Percentiles rank a stretch among this genome's conserved stretches.
Conservation (phyloP, 2,113 vertebrate species). For the Paramormyrops kingsleyae region DNA sequence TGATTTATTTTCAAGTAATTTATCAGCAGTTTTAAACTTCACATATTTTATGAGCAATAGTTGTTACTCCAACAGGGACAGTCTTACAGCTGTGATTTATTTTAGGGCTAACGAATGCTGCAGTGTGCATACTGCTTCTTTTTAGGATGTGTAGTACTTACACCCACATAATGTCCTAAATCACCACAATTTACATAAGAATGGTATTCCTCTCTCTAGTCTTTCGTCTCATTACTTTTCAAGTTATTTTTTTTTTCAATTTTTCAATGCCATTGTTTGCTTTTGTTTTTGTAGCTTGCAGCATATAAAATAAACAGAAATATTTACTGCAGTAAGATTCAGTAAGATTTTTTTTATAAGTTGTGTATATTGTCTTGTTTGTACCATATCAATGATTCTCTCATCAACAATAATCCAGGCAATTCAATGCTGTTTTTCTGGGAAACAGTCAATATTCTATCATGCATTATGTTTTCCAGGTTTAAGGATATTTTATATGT, state of each 20-base stretch:
- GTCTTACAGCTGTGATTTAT: neutral
- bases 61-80: neutral
- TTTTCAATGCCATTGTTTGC: neutral
- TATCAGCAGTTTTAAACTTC: slow-evolving; percentile 1
- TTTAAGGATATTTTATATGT: neutral
- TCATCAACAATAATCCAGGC: neutral
- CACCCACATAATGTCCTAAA: neutral
- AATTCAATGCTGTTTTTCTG: neutral
- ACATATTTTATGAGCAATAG: neutral
- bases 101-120: neutral
- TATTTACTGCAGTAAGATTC: neutral
- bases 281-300: neutral
- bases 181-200: neutral
- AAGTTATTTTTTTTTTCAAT: neutral
- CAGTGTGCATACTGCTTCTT: neutral
- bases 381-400: neutral
- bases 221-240: neutral
- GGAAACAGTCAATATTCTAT: neutral
- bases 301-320: neutral
- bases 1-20: neutral
- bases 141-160: neutral
- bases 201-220: neutral
- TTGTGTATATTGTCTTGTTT: neutral
- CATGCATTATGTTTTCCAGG: neutral
- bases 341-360: neutral